Conservation (phyloP, 2,113 vertebrate genomes). For the Acrocephalus kingi region DNA sequence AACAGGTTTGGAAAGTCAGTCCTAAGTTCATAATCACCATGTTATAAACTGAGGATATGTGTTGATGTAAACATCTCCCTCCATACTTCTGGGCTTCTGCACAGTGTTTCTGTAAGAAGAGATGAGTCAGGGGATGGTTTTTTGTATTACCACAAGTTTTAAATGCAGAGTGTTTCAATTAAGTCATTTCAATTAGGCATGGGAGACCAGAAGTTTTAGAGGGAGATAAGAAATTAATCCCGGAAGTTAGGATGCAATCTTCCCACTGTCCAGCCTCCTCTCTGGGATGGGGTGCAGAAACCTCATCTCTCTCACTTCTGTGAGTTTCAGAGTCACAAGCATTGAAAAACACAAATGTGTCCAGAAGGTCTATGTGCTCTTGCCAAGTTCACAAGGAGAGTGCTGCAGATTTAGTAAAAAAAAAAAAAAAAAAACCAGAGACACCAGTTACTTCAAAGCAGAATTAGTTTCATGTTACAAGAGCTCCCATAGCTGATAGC, state of each 20-base stretch:
- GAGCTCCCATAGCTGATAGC: background rate
- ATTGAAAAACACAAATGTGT: background rate
- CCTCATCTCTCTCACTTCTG: background rate
- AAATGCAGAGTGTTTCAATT: background rate
- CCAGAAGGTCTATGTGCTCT: background rate
- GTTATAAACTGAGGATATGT: constrained; percentile 20
- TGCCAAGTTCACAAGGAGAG: background rate
- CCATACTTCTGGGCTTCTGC: background rate
- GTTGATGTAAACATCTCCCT: background rate
- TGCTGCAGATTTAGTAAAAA: background rate
- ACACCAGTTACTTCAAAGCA: background rate
- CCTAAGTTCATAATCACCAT: background rate
- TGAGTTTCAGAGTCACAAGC: background rate
- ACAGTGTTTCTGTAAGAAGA: background rate
- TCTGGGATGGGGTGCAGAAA: background rate
- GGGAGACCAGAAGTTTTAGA: background rate
- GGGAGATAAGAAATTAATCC: background rate
- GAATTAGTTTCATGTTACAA: background rate
- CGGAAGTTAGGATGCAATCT: background rate
- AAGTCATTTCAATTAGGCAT: background rate
- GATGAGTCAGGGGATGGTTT: background rate
- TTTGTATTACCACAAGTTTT: background rate
- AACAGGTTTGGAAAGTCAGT: background rate
- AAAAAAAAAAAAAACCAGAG: background rate
- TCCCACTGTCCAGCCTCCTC: background rate